phyloP scores from a whole-genome alignment of 1,140 invertebrate genomes.

The Anastatus disparis region DNA sequence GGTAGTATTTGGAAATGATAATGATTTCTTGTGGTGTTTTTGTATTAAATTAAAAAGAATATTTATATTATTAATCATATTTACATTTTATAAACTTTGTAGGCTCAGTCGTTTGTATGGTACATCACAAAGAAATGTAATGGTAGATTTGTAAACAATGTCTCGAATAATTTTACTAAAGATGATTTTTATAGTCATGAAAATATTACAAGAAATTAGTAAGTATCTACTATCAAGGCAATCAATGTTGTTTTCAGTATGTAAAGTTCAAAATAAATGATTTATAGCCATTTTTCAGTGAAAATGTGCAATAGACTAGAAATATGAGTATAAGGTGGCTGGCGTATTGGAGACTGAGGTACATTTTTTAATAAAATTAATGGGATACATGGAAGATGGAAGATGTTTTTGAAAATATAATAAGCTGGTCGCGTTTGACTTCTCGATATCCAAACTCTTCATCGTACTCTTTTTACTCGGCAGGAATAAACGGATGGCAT shows the following conservation, averaged over 20 bases:
- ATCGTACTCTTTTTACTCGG: conserved; percentile 38
- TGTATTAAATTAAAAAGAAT: too few species aligned
- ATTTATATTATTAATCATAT: too few species aligned
- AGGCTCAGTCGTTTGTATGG: too few species aligned
- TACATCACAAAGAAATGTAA: not conserved
- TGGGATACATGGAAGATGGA: not conserved
- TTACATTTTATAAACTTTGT: not conserved
- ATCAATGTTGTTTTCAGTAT: not conserved
- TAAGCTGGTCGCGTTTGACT: conserved; percentile 16
- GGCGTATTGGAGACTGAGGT: conserved; percentile 13
- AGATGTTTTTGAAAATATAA: conserved; percentile 7
- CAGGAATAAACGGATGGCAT: conserved; percentile 36
- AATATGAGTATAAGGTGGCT: not conserved
- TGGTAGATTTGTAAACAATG: too few species aligned
- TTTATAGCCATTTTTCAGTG: conserved; percentile 24
- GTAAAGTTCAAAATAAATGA: not conserved
- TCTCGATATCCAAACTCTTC: conserved; percentile 18
- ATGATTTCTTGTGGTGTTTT: conserved; percentile 5
- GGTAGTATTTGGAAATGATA: too few species aligned
- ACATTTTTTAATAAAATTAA: conserved; percentile 29
- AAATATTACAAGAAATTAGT: conserved; percentile 4
- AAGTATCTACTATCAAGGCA: not conserved
- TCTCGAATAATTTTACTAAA: not conserved
- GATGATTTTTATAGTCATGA: not conserved
- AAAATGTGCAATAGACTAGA: conserved; percentile 35